Evolutionary conservation across 2,797 vertebrate genomes (phyloP).

Genomic region (Fundulus diaphanus): DNA sequence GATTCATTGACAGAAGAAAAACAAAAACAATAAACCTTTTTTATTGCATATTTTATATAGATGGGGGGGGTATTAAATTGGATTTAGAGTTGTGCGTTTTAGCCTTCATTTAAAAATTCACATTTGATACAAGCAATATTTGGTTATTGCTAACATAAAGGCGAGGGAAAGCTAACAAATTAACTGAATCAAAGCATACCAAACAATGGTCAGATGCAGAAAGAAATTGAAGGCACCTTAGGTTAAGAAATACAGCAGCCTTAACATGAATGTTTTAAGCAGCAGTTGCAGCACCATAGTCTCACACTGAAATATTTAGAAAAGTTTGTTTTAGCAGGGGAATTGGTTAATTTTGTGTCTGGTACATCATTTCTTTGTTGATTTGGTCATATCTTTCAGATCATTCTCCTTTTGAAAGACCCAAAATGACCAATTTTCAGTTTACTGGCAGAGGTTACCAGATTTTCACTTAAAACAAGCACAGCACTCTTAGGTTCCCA

Average conservation of each 20-base stretch:
- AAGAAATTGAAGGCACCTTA: not conserved
- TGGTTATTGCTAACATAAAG: not conserved
- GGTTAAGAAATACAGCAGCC: not conserved
- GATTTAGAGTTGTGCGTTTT: conserved; percentile 1
- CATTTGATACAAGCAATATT: not conserved
- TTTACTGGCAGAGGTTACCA: not conserved
- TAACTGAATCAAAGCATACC: conserved; percentile 7
- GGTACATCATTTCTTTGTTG: not conserved
- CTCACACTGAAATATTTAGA: not conserved
- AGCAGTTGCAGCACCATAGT: not conserved
- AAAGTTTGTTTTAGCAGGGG: not conserved
- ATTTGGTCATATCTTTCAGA: not conserved
- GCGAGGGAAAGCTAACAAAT: conserved; percentile 11
- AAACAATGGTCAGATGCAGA: not conserved
- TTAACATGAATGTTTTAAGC: not conserved
- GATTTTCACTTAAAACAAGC: not conserved
- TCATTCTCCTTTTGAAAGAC: not conserved
- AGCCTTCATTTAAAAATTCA: conserved; percentile 23
- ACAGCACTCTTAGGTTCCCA: not conserved
- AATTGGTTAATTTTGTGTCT: not conserved
- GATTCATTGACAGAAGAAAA: conserved; percentile 30
- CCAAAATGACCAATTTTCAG: not conserved
- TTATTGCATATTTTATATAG: conserved; percentile 20
- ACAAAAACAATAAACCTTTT: conserved; percentile 28
- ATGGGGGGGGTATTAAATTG: conserved; percentile 19